Percentiles rank a stretch among this genome's conserved stretches.
These are phyloP conservation scores for Sphinx pinastri DNA, from an alignment of 2,888 invertebrate genomes.

Conservation along the genomic window DNA sequence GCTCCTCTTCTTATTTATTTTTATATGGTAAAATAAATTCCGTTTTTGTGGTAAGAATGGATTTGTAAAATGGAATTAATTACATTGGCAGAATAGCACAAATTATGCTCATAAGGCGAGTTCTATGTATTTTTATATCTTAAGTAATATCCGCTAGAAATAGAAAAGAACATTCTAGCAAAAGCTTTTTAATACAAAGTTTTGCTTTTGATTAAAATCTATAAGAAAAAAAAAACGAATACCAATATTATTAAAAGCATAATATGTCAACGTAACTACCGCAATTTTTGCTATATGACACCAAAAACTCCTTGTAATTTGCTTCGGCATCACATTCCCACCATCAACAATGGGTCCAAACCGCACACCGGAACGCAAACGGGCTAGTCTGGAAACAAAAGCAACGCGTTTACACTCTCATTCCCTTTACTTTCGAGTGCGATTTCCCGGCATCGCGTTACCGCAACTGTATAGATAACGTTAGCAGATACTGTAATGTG, in stretches of 20 bases:
- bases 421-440: constrained; percentile 56
- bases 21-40: background rate
- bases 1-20: background rate
- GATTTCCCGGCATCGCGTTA: constrained; percentile 63
- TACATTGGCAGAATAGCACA: background rate
- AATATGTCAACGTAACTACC: background rate
- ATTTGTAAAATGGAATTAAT: background rate
- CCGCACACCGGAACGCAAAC: constrained; percentile 27
- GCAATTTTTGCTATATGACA: background rate
- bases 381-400: constrained; percentile 28
- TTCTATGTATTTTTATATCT: background rate
- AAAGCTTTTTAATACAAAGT: too few relatives aligned
- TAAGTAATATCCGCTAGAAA: background rate
- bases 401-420: constrained; percentile 44
- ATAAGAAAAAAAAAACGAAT: too few relatives aligned
- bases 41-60: background rate
- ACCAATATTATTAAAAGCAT: too few relatives aligned
- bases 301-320: constrained; percentile 7
- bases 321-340: background rate
- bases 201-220: too few relatives aligned
- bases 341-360: constrained; percentile 14
- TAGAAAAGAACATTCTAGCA: too few relatives aligned
- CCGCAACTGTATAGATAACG: constrained; percentile 52
- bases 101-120: background rate
- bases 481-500: constrained; percentile 30